Evolutionary conservation across 2,888 invertebrate genomes (phyloP).

Genomic region (Dusona sp.): DNA sequence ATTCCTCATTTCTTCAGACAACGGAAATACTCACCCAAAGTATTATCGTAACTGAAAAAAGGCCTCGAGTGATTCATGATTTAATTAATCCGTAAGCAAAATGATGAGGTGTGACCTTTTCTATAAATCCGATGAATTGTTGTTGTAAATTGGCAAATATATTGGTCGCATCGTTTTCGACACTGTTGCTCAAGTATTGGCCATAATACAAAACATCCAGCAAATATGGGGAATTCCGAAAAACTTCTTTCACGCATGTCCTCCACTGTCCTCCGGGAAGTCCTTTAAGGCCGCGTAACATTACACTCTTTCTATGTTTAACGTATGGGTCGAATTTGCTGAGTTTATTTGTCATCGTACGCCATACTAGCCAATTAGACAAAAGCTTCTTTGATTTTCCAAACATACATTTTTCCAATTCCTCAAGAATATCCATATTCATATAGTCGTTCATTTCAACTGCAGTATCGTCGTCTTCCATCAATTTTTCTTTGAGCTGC

Average conservation of each 20-base stretch:
- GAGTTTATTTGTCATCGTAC: background rate
- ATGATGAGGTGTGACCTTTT: background rate
- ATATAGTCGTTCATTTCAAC: background rate
- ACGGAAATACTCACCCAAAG: no score
- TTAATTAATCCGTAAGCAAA: background rate
- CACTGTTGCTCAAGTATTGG: background rate
- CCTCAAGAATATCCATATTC: background rate
- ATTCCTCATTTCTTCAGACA: no score
- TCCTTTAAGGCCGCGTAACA: background rate
- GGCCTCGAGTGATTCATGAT: background rate
- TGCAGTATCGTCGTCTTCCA: background rate
- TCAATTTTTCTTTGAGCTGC: background rate
- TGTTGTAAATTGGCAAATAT: background rate
- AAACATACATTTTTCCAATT: background rate
- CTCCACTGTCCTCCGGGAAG: background rate
- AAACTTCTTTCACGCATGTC: background rate
- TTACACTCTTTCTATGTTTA: background rate
- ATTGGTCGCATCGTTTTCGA: background rate
- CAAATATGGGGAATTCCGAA: background rate
- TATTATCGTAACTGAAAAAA: no score
- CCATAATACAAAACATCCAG: background rate
- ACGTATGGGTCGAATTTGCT: background rate
- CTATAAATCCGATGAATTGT: background rate
- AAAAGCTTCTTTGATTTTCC: background rate
- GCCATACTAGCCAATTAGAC: background rate